Evolutionary conservation across 2,113 vertebrate genomes (phyloP), one percentile per base, ranked within the genome.

Genomic region (Hyaena hyaena): DNA sequence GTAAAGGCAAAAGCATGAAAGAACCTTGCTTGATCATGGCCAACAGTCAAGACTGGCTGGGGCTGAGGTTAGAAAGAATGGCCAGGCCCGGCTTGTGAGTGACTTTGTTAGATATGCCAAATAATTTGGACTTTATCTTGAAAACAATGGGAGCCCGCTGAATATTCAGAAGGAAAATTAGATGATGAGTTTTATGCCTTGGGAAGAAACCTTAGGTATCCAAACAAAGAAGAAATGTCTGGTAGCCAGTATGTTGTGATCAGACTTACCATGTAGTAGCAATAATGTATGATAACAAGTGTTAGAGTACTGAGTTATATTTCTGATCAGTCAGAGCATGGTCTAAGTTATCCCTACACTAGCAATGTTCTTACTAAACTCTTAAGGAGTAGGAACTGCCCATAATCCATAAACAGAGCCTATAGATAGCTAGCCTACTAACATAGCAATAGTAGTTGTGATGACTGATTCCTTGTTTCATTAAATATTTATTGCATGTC

Each of bases 51-150:
- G 48, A 43, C 11, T 6, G 7, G 10, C 24, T 77, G 23, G 68
- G 11, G 12, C 26, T 73, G 7, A 88, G 11, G 4, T 24, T 97
- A 33, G 85, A 88, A 94, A 94, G 10, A 89, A 73, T 79, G 26
- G 19, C 16, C 50, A 91, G 55, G 21, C 5, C 21, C 73, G 71
- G 19, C 33, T 23, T 92, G 53, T 79, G 24, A 93, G 79, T 63
- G 8, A n/a, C n/a, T 80, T 48, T 80, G 16, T 73, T 84, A 69
- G 39, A 55, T 16, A 65, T 23, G 11, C 16, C 15, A 96, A 80
- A 61, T 61, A 95, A 89, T 89, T 89, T 73, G 48, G 26, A 79
- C n/a, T 71, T 95, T 88, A 90, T 84, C 12, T 58, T 81, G 31
- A 95, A 83, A 89, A 80, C 35, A 63, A 5, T 28, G 33, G 65